Conservation (phyloP, 2,113 vertebrate genomes). For the Plecturocebus donacophilus region DNA sequence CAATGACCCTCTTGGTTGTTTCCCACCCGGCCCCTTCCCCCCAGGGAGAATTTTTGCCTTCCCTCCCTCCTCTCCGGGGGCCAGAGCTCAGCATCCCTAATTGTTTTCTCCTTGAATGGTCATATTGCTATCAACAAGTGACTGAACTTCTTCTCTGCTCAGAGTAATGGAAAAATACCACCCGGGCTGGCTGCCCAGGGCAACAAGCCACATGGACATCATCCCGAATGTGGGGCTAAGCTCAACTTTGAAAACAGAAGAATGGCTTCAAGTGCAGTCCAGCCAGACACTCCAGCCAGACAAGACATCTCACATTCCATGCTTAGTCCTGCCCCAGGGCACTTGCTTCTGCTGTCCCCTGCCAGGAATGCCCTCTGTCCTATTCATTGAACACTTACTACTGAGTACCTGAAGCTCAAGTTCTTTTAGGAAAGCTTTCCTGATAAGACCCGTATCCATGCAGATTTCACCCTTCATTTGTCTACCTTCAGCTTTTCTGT, state of each 20-base stretch:
- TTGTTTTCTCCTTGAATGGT: constrained; percentile 82
- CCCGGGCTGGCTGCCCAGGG: constrained; percentile 68
- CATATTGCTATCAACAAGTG: constrained; percentile 81
- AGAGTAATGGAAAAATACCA: constrained; percentile 79
- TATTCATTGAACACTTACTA: neutral
- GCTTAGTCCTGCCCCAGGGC: constrained; percentile 33
- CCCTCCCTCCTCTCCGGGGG: constrained; percentile 54
- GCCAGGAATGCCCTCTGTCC: neutral
- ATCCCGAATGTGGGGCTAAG: constrained; percentile 8
- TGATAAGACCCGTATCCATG: neutral
- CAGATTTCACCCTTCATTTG: neutral
- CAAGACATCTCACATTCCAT: constrained; percentile 41
- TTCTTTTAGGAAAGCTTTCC: neutral
- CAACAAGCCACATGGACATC: constrained; percentile 63
- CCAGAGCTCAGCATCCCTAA: constrained; percentile 73
- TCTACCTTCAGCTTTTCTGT: neutral
- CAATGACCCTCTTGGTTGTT: constrained; percentile 77
- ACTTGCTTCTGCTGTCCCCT: neutral
- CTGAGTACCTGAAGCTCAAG: neutral
- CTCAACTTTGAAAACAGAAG: constrained; percentile 51
- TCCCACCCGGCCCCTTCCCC: constrained; percentile 68
- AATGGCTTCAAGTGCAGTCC: neutral
- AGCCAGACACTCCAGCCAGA: constrained; percentile 13
- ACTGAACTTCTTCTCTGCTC: constrained; percentile 65
- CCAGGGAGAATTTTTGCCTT: constrained; percentile 58